phyloP scores from a whole-genome alignment of 2,113 vertebrate species.

The Thermophis baileyi region DNA sequence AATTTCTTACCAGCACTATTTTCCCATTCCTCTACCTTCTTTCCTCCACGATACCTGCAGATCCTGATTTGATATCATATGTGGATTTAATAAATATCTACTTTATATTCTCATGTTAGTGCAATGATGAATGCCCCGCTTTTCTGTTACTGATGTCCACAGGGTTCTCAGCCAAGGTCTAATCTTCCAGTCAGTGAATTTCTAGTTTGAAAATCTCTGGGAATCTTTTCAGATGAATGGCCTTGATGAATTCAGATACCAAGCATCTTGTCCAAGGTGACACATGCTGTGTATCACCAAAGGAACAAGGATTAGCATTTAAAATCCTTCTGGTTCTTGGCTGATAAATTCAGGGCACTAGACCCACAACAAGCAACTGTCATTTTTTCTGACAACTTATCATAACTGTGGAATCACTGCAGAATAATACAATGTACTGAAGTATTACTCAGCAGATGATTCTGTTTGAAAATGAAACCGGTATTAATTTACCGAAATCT shows the following conservation, averaged over 20 bases:
- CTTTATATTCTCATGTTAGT: conserved; percentile 1
- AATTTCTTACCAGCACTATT: conserved; percentile 30
- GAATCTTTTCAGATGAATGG: not conserved
- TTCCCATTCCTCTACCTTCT: conserved; percentile 1
- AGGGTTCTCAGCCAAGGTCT: not conserved
- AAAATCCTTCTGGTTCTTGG: not conserved
- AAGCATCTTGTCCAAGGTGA: not conserved
- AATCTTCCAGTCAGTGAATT: not conserved
- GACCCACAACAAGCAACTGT: not conserved
- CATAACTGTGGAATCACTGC: not conserved
- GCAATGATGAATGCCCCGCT: not conserved
- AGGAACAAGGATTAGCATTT: not conserved
- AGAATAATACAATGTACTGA: not conserved
- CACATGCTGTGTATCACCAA: not conserved
- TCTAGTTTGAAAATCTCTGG: not conserved
- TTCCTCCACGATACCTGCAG: not conserved
- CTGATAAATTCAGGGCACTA: not conserved
- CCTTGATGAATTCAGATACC: not conserved
- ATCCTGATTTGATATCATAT: not conserved
- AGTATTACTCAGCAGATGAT: not conserved
- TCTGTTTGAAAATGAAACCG: not conserved
- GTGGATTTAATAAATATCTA: conserved; percentile 18
- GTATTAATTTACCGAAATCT: not conserved
- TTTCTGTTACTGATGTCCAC: not conserved
- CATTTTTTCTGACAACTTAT: not conserved